These are phyloP conservation scores for Tetragonula carbonaria DNA, from an alignment of 2,888 invertebrate genomes.

Conservation along the genomic window DNA sequence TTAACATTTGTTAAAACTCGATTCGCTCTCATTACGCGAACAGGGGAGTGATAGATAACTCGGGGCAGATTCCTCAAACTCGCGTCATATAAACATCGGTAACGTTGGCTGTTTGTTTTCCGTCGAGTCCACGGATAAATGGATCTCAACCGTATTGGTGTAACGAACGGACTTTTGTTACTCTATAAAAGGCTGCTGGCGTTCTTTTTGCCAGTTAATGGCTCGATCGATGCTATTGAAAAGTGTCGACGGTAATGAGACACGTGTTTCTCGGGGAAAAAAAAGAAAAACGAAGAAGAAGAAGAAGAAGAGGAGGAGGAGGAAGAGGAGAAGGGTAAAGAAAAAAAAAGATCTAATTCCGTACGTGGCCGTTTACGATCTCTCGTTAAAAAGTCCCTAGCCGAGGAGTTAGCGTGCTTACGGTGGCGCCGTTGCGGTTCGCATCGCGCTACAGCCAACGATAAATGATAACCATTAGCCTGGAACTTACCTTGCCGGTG, in stretches of 20 bases:
- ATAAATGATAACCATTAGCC: constrained; percentile 23
- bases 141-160: not conserved
- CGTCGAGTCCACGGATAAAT: not conserved
- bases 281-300: not conserved
- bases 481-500: constrained; percentile 89
- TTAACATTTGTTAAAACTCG: too few species aligned
- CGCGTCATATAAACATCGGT: not conserved
- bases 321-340: not conserved
- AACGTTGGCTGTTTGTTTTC: not conserved
- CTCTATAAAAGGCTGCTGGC: not conserved
- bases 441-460: not conserved
- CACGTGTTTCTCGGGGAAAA: not conserved
- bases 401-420: constrained; percentile 3
- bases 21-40: too few species aligned
- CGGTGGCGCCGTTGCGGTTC: not conserved
- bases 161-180: not conserved
- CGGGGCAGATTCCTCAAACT: not conserved
- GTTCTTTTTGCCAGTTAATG: constrained; percentile 27
- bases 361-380: constrained; percentile 7
- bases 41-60: not conserved
- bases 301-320: not conserved
- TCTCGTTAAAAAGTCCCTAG: not conserved
- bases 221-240: constrained; percentile 25
- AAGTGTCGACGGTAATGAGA: constrained; percentile 12
- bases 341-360: not conserved